Evolutionary conservation across 2,888 invertebrate genomes (phyloP), one percentile per base, ranked within the genome.

Genomic region (Megaustenia siamemsis): DNA sequence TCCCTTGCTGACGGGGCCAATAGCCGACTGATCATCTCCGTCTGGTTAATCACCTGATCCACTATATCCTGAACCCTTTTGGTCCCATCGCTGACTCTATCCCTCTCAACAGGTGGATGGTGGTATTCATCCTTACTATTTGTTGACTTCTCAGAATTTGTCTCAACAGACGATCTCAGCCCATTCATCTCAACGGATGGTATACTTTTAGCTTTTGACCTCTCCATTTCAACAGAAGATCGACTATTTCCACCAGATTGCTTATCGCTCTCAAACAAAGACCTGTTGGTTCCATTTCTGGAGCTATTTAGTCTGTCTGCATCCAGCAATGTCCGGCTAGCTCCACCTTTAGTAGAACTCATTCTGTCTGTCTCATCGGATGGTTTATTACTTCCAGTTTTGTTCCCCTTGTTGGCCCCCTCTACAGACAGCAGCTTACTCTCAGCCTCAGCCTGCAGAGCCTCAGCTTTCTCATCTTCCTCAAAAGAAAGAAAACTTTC

Each of bases 11-110:
- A 32, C 8, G 86, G 78, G 12, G 87, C 84, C 40, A 86, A 66
- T 6, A 86, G 84, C 28, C 87, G 86, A 63, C 85, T 88, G 35
- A 88, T 87, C 40, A 87, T 87, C 60, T 89, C 88, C n/a, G 89
- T 87, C 73, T 90, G 89, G 21, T 87, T 89, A 35, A 90, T 90
- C 79, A 91, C 90, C 38, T 88, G 86, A 76, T 91, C 90, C 12
- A 91, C 89, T 78, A 91, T 90, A 73, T 90, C 90, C 87, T 90
- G 90, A 43, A 90, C 89, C 86, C 89, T 90, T 32, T 90, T 88
- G 76, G 86, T 86, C 10, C 88, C 68, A 43, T 73, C 71, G 24
- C 21, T 73, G 43, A n/a, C 28, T 10, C 12, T n/a, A 43, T 21
- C 15, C 28, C 18, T 43, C 21, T 73, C 40, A n/a, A n/a, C n/a